Percentiles rank a stretch among this genome's conserved stretches.
phyloP scores from a whole-genome alignment of 1,140 invertebrate genomes.

The Lepidurus apus region DNA sequence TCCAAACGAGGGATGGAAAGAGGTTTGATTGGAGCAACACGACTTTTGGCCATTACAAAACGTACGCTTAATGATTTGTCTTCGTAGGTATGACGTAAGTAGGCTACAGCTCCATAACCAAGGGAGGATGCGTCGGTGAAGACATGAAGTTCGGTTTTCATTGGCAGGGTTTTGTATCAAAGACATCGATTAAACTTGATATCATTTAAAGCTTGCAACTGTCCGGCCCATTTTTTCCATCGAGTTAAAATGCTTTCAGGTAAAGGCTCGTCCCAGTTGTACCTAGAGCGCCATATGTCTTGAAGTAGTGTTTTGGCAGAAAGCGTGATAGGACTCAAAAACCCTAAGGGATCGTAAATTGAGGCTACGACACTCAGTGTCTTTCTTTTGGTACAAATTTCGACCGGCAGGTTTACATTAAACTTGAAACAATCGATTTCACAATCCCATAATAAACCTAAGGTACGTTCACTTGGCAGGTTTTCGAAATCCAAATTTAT shows the following conservation, averaged over 20 bases:
- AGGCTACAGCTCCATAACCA: slow-evolving; percentile 35
- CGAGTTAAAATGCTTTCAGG: not conserved
- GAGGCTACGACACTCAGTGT: slow-evolving; percentile 32
- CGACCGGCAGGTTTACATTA: not conserved
- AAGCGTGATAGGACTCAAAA: slow-evolving; percentile 41
- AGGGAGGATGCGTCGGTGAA: slow-evolving; percentile 35
- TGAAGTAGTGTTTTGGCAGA: slow-evolving; percentile 47
- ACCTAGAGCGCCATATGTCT: slow-evolving; percentile 42
- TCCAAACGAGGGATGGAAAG: slow-evolving; percentile 31
- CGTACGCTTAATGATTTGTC: not conserved
- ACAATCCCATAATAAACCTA: not conserved
- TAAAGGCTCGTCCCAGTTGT: slow-evolving; percentile 39
- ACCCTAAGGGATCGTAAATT: slow-evolving; percentile 40
- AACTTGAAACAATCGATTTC: not conserved
- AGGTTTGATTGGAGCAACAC: slow-evolving; percentile 34
- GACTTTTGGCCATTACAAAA: slow-evolving; percentile 30
- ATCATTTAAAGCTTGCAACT: not conserved
- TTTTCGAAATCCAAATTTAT: slow-evolving; percentile 10
- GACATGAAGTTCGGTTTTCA: slow-evolving; percentile 28
- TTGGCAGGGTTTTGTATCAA: slow-evolving; percentile 32
- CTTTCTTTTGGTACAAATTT: slow-evolving; percentile 36
- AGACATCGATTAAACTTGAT: slow-evolving; percentile 33
- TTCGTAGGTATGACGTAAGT: not conserved
- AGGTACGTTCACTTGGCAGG: slow-evolving; percentile 6
- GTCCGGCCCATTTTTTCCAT: slow-evolving; percentile 37